phyloP scores from a whole-genome alignment of 2,888 invertebrate genomes.

The Chydorus sphaericus region DNA sequence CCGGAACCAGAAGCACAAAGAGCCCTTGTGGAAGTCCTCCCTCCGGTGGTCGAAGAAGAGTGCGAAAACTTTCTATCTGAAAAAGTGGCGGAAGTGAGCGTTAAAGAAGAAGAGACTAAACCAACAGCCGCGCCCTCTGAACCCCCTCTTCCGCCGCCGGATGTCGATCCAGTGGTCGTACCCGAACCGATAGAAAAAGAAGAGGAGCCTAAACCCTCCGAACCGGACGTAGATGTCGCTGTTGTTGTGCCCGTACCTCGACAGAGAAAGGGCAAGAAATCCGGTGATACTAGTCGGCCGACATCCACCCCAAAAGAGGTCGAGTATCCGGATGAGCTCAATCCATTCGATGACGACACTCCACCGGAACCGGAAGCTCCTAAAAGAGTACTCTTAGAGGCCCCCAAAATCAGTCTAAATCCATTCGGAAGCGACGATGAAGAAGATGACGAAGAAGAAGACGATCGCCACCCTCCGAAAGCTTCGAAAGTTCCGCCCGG shows the following conservation, averaged over 20 bases:
- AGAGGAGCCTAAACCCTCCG: neutral
- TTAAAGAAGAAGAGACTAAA: too few relatives aligned
- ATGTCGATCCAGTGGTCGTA: too few relatives aligned
- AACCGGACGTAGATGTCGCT: neutral
- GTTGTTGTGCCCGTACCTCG: slow-evolving; percentile 10
- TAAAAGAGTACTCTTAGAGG: slow-evolving; percentile 12
- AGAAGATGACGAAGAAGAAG: slow-evolving; percentile 34
- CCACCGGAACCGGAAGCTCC: slow-evolving; percentile 26
- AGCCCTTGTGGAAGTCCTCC: too few relatives aligned
- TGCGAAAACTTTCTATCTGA: too few relatives aligned
- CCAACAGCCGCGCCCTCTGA: too few relatives aligned
- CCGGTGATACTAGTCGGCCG: slow-evolving; percentile 1
- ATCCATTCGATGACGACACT: slow-evolving; percentile 65
- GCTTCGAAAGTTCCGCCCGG: slow-evolving; percentile 13
- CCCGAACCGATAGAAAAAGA: neutral
- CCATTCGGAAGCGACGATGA: slow-evolving; percentile 53
- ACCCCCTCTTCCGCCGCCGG: too few relatives aligned
- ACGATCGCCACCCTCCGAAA: slow-evolving; percentile 11
- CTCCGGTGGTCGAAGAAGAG: too few relatives aligned
- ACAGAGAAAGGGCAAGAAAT: neutral
- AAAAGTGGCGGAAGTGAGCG: too few relatives aligned
- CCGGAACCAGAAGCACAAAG: too few relatives aligned
- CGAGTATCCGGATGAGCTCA: slow-evolving; percentile 60
- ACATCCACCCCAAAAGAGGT: slow-evolving; percentile 17
- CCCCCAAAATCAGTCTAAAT: slow-evolving; percentile 35